Percentiles rank a stretch among this genome's conserved stretches.
Conservation (phyloP, 2,797 vertebrate genomes). For the Anniella stebbinsi region DNA sequence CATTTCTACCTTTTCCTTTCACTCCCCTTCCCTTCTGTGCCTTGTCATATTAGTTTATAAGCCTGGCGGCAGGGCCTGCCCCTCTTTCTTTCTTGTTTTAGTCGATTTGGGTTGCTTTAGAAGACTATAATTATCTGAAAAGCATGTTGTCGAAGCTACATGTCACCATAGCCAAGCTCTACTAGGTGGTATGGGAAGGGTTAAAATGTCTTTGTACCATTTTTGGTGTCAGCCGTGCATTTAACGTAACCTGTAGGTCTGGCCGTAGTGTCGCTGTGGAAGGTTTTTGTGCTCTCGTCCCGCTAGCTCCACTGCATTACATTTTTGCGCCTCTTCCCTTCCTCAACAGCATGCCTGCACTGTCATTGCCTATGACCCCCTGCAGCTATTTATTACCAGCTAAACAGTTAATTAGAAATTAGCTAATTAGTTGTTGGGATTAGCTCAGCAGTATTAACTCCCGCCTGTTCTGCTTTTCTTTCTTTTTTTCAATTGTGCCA, state of each 20-base stretch:
- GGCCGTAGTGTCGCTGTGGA: background rate
- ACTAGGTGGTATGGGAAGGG: background rate
- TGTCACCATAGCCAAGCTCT: background rate
- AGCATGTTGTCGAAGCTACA: background rate
- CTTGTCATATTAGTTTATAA: background rate
- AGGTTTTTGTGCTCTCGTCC: background rate
- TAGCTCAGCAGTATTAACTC: slow-evolving; percentile 64
- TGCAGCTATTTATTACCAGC: slow-evolving; percentile 56
- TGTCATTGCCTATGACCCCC: slow-evolving; percentile 46
- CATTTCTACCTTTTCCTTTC: background rate
- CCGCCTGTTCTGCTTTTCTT: slow-evolving; percentile 32
- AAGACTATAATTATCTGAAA: background rate
- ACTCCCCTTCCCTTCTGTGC: background rate
- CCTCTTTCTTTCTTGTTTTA: background rate
- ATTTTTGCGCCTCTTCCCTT: background rate
- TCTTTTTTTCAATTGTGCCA: background rate
- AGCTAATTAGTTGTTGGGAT: slow-evolving; percentile 68
- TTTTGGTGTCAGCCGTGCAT: background rate
- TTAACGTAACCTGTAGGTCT: background rate
- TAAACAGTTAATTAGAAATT: slow-evolving; percentile 58
- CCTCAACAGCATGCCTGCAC: rapidly evolving
- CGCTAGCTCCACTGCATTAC: background rate
- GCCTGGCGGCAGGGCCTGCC: background rate
- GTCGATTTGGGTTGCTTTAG: background rate
- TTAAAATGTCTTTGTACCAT: background rate